Evolutionary conservation across 1,140 invertebrate species (phyloP), one percentile per base, ranked within the genome.

Genomic region (Drosophila subobscura): DNA sequence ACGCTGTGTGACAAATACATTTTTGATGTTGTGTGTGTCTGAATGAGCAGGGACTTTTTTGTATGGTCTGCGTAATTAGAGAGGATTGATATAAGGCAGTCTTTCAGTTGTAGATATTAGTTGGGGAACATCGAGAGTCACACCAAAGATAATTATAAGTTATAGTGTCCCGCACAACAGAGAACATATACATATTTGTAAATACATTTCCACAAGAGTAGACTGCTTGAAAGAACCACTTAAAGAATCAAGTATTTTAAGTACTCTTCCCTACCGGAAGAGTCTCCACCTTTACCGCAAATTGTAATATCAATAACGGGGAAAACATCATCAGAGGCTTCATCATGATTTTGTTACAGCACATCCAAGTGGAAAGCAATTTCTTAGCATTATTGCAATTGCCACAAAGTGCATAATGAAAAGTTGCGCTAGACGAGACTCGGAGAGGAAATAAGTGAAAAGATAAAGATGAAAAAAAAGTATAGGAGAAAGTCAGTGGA

Each of bases 381-480:
- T 85, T 70, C 77, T 51, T 22, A 57, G 80, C 59, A 77, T 80
- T 84, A 85, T 85, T 86, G 77, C 83, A 66, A 85, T 88, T 42
- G 81, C 67, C 70, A 50, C 46, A 64, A 61, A 66, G 60, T 56
- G 64, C 60, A 76, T 76, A 84, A 79, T 85, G 79, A 70, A 85
- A 79, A 72, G 65, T 79, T 83, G 50, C 56, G 60, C 70, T 50
- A 50, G 56, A 65, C 58, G 44, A 40, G 60, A 64, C 33, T 44
- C 71, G 44, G 16, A 47, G 25, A 55, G 44, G 44, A 37, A 29
- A 46, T 49, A n/a, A 42, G 40, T 4, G 47, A 59, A 51, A 27
- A 53, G 41, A 52, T 55, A 67, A 47, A 44, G 27, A 37, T 14
- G 51, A 46, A 45, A 50, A 55, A 60, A 57, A 45, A 58, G 74